phyloP scores from a whole-genome alignment of 2,888 invertebrate species.

The Calameuta filiformis region DNA sequence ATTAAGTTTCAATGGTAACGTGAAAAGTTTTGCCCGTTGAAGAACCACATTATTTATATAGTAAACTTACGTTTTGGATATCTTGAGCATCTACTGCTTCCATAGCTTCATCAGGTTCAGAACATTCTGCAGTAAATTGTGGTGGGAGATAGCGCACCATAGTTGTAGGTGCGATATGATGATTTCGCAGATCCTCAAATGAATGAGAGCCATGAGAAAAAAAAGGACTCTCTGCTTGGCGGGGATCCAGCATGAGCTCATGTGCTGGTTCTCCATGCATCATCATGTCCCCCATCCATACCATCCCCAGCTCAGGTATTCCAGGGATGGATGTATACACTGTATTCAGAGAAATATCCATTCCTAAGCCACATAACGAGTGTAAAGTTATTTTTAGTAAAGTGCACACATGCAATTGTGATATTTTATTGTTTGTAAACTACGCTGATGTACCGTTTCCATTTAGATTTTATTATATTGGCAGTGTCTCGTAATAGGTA shows the following conservation, averaged over 20 bases:
- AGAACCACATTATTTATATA: background rate
- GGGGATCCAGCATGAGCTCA: constrained; percentile 62
- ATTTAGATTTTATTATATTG: background rate
- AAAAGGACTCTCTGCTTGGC: constrained; percentile 60
- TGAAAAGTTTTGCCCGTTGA: background rate
- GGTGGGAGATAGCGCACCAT: constrained; percentile 61
- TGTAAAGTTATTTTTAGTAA: background rate
- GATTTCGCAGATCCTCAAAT: constrained; percentile 61
- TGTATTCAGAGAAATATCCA: constrained; percentile 58
- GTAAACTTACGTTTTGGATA: constrained; percentile 52
- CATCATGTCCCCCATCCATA: constrained; percentile 75
- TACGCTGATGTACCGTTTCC: background rate
- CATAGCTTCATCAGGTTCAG: constrained; percentile 62
- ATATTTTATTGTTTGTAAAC: background rate
- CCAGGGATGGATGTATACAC: constrained; percentile 68
- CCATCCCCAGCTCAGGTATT: constrained; percentile 73
- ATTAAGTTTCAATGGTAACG: constrained; percentile 3
- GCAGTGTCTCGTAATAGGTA: background rate
- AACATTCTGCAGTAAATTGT: constrained; percentile 60
- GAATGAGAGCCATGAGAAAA: constrained; percentile 58
- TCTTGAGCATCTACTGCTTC: constrained; percentile 59
- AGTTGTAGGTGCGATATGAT: constrained; percentile 59
- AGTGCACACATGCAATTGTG: background rate
- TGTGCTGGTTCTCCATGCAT: constrained; percentile 61
- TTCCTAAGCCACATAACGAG: constrained; percentile 39